phyloP scores from a whole-genome alignment of 1,140 invertebrate species.

The Lerema accius region DNA sequence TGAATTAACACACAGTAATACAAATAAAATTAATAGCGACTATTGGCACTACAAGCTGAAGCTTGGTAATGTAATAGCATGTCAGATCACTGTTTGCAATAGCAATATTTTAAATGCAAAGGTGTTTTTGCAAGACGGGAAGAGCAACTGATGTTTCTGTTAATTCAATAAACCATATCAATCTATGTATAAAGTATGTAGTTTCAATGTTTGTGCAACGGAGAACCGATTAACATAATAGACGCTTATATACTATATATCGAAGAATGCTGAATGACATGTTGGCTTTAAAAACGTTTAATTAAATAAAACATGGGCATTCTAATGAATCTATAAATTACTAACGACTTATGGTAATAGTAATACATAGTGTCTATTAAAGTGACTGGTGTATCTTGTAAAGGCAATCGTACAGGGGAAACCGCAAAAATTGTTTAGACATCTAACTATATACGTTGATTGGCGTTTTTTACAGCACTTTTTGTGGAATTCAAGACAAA shows the following conservation, averaged over 20 bases:
- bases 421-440: slow-evolving; percentile 20
- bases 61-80: slow-evolving; percentile 16
- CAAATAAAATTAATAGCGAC: slow-evolving; percentile 15
- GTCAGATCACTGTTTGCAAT: slow-evolving; percentile 18
- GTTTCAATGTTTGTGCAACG: not conserved
- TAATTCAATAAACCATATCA: slow-evolving; percentile 18
- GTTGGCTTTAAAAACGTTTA: slow-evolving; percentile 30
- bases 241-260: slow-evolving; percentile 26
- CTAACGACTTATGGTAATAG: slow-evolving; percentile 32
- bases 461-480: slow-evolving; percentile 15
- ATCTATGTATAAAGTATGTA: not conserved
- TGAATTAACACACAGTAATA: slow-evolving; percentile 28
- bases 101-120: slow-evolving; percentile 24
- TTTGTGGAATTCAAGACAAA: slow-evolving; percentile 19
- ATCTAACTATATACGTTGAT: slow-evolving; percentile 20
- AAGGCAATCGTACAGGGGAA: slow-evolving; percentile 22
- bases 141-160: slow-evolving; percentile 16
- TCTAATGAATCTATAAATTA: slow-evolving; percentile 36
- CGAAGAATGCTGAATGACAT: slow-evolving; percentile 28
- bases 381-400: slow-evolving; percentile 17
- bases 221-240: slow-evolving; percentile 28
- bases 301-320: slow-evolving; percentile 34
- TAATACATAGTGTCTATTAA: slow-evolving; percentile 27
- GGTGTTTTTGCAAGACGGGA: slow-evolving; percentile 21
- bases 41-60: slow-evolving; percentile 24